Conservation (phyloP, 2,888 invertebrate genomes). For the Acanthosepion lycidas region DNA sequence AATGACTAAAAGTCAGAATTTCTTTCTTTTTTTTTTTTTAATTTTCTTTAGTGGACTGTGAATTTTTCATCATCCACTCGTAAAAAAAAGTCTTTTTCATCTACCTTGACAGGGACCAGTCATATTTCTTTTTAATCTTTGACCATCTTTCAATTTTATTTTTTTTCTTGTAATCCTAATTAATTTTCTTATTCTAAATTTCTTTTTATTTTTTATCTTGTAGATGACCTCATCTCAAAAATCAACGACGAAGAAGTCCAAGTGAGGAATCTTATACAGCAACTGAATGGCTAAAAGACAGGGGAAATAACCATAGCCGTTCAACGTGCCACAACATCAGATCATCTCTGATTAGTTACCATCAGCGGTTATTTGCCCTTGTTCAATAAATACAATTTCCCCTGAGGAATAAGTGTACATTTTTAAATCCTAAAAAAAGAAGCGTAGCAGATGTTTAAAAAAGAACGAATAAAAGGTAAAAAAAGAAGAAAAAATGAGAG, state of each 20-base stretch:
- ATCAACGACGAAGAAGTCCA: background rate
- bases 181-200: background rate
- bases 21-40: too few relatives aligned
- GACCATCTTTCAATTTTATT: too few relatives aligned
- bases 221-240: background rate
- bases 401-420: background rate
- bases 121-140: too few relatives aligned
- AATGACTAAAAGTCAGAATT: too few relatives aligned
- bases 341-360: background rate
- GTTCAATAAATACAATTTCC: background rate
- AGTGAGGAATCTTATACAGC: background rate
- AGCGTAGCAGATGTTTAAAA: background rate
- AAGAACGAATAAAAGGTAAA: background rate
- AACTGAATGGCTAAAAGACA: background rate
- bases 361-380: background rate
- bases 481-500: background rate
- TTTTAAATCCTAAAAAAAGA: background rate
- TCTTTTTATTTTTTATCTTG: background rate
- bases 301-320: background rate
- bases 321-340: background rate
- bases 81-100: too few relatives aligned
- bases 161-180: too few relatives aligned
- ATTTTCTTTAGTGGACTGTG: too few relatives aligned
- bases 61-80: too few relatives aligned
- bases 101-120: too few relatives aligned